phyloP scores from a whole-genome alignment of 2,113 vertebrate species.

The Grammomys dolichurus region DNA sequence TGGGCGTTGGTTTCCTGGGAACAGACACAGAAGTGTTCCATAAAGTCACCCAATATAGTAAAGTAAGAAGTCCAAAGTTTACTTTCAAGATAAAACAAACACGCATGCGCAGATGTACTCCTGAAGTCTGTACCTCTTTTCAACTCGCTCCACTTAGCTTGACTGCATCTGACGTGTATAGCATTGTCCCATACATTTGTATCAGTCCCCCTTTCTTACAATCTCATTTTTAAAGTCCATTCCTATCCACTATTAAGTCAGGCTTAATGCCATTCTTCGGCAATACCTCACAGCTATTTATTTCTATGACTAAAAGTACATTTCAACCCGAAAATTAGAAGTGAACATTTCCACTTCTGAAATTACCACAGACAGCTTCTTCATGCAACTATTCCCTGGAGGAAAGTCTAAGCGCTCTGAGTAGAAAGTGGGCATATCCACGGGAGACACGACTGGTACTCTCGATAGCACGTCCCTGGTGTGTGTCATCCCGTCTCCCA shows the following conservation, averaged over 20 bases:
- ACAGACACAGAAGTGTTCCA: slow-evolving; percentile 92
- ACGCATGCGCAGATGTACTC: neutral
- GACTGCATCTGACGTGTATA: neutral
- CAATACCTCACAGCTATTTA: neutral
- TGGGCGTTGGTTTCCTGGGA: slow-evolving; percentile 94
- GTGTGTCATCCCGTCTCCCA: neutral
- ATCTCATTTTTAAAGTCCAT: neutral
- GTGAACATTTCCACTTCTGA: neutral
- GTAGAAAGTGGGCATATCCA: neutral
- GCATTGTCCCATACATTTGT: neutral
- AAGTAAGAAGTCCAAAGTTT: slow-evolving; percentile 86
- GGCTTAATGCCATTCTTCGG: neutral
- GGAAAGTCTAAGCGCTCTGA: neutral
- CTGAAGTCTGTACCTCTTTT: neutral
- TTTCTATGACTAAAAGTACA: neutral
- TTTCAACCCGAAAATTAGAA: neutral
- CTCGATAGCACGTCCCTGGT: neutral
- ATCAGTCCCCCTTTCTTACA: neutral
- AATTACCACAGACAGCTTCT: neutral
- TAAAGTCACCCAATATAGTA: slow-evolving; percentile 91
- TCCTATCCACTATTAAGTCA: neutral
- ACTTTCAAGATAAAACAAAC: neutral
- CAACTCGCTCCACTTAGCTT: neutral
- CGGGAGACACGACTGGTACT: fast-evolving
- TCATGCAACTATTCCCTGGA: neutral